phyloP scores from a whole-genome alignment of 2,888 invertebrate species.

The Creontiades dilutus region DNA sequence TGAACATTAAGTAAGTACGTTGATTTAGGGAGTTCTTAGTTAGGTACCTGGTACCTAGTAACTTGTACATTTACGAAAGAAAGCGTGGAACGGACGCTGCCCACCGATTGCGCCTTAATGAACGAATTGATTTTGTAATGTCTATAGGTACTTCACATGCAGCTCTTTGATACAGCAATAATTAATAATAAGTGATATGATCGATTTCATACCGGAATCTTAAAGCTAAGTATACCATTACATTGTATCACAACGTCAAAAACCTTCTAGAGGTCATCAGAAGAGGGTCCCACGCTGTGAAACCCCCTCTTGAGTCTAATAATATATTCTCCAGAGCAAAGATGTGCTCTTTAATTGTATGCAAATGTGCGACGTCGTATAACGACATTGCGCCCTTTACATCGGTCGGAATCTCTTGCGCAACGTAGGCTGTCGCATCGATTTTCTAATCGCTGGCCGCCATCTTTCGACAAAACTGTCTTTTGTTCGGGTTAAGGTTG shows the following conservation, averaged over 20 bases:
- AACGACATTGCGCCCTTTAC: slow-evolving; percentile 57
- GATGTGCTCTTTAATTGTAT: slow-evolving; percentile 63
- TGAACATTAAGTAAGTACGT: no score
- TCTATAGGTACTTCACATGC: no score
- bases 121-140: no score
- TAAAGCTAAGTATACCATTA: not conserved
- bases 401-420: not conserved
- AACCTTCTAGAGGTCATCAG: slow-evolving; percentile 28
- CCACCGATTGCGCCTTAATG: no score
- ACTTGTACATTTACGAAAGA: not conserved
- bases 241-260: not conserved
- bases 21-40: no score
- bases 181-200: not conserved
- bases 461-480: slow-evolving; percentile 46
- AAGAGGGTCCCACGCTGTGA: slow-evolving; percentile 11
- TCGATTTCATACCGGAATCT: not conserved
- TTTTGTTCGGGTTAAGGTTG: slow-evolving; percentile 33
- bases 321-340: slow-evolving; percentile 50
- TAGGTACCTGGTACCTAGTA: no score
- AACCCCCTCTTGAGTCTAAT: slow-evolving; percentile 41
- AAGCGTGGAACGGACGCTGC: no score
- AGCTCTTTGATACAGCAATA: not conserved
- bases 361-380: slow-evolving; percentile 48
- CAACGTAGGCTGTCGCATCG: slow-evolving; percentile 25
- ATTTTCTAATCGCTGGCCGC: slow-evolving; percentile 40